Evolutionary conservation across 2,888 invertebrate genomes (phyloP).

Genomic region (Tromatobia lineatoria): DNA sequence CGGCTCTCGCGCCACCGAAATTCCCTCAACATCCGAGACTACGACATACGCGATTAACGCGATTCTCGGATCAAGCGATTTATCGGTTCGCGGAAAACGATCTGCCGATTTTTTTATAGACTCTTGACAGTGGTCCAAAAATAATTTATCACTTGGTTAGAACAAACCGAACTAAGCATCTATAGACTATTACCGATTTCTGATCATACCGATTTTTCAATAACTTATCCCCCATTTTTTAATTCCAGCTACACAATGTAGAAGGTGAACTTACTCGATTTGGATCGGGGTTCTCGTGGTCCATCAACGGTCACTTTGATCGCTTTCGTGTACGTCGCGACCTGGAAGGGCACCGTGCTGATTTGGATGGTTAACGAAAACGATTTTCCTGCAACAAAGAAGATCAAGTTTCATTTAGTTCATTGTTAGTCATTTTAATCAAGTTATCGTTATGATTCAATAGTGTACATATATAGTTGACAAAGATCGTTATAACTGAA

Average conservation of each 20-base stretch:
- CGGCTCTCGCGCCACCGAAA: slow-evolving; percentile 73
- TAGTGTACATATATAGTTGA: not conserved
- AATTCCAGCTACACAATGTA: not conserved
- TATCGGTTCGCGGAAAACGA: slow-evolving; percentile 3
- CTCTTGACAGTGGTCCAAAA: not conserved
- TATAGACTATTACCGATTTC: not conserved
- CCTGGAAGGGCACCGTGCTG: slow-evolving; percentile 92
- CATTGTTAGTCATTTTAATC: not conserved
- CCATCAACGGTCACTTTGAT: slow-evolving; percentile 99
- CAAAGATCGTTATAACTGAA: too few relatives aligned
- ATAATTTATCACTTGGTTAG: not conserved
- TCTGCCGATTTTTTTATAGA: slow-evolving; percentile 17
- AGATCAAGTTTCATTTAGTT: slow-evolving; percentile 16
- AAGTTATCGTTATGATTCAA: not conserved
- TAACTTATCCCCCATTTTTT: not conserved
- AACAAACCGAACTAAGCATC: not conserved
- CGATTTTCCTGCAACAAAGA: slow-evolving; percentile 90
- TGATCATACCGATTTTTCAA: slow-evolving; percentile 4
- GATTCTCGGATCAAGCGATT: slow-evolving; percentile 16
- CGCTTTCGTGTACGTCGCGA: slow-evolving; percentile 97
- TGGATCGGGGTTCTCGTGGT: slow-evolving; percentile 98
- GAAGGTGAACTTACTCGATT: slow-evolving; percentile 93
- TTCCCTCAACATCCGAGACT: slow-evolving; percentile 57
- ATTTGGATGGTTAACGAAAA: slow-evolving; percentile 98
- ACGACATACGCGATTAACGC: slow-evolving; percentile 4